Base-by-base conservation (phyloP, 1,140 invertebrate species). In the Teleopsis dalmanni region DNA sequence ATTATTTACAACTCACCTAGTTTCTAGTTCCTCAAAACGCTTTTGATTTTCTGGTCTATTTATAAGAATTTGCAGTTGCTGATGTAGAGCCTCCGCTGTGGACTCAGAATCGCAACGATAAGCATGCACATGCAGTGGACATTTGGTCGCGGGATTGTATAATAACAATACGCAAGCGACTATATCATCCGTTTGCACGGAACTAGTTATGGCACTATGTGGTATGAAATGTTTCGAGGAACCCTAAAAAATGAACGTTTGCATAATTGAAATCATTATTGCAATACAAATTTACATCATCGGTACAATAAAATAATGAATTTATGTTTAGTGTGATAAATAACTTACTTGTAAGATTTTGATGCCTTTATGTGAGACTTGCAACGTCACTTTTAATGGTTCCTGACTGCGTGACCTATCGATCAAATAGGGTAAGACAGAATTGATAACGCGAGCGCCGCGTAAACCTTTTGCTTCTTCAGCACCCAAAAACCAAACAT, bases 401-500 rank as follows among this genome's bases (percentile, higher is more conserved):
- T 95, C 88, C 55, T 88, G 81, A 56, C 88, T 81, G 54, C 83
- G 79, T 58, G 92, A 88, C 53, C 87, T 80, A 62, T 88, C 82
- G 51, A 94, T 78, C 48, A 98, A 75, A 57, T 91, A 82, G 47
- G 82, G 77, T 55, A 97, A 82, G 31, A 91, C 90, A 2, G 90
- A 87, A 22, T 87, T 70, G 2, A 91, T 84, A 58, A 83, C 88
- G 55, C 87, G 81, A 10, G 81, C 74, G 38, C 92, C 90, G 11
- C 91, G 76, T 51, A 96, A 77, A 13, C 91, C 92, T 57, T 88
- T 84, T 25, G 88, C 87, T 75, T 97, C 93, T 74, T 94, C 88
- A 56, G 94, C 92, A 18, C 95, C 95, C 55, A 98, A 79, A 75
- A 97, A 98, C 88, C 93, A 95, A 37, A 98, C 93, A 73, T 98